Base-by-base conservation (phyloP, 2,888 invertebrate genomes). In the Eilema caniola region DNA sequence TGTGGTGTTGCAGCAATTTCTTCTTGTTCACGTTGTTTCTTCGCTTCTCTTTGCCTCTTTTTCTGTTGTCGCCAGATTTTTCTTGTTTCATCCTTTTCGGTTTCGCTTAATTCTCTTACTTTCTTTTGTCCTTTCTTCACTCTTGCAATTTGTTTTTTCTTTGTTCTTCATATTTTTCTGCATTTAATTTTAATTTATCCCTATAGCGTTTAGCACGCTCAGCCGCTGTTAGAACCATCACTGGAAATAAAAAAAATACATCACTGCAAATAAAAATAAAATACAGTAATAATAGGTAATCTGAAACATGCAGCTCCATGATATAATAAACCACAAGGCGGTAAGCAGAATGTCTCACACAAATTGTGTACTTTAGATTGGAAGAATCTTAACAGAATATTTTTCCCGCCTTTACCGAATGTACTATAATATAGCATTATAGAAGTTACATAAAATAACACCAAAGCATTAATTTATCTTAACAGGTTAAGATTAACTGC, bases 51-150 rank as follows among this genome's bases (percentile, higher is more conserved):
- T 33, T 62, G 33, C 47, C 59, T 72, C 23, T 47, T 69, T 61
- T 73, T 67, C 24, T 73, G 61, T n/a, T 73, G 65, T 23, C 70
- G 60, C 67, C 70, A 73, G 28, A 28, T 20, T 73, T 73, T 67
- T 70, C 70, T 64, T 62, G 25, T 25, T 33, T 11, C 20, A 60
- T 64, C 16, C 31, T 73, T 73, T 47, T 73, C 67, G 31, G n/a
- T 56, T 64, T 70, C 70, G 28, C 56, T 70, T 23, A 73, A 28
- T n/a, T 70, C 70, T 2, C 12, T 56, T 56, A 69, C 69, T 23
- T 37, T 66, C 63, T 69, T 72, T 20, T 31, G 41, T 37, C 12
- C 56, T 25, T 64, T 69, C 28, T 67, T 69, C 3, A 69, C 25
- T 72, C 72, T 24, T 64, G 23, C 53, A 24, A 67, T 28, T 64